Base-by-base conservation (phyloP, 1,140 invertebrate genomes). In the Scaptomyza montana region DNA sequence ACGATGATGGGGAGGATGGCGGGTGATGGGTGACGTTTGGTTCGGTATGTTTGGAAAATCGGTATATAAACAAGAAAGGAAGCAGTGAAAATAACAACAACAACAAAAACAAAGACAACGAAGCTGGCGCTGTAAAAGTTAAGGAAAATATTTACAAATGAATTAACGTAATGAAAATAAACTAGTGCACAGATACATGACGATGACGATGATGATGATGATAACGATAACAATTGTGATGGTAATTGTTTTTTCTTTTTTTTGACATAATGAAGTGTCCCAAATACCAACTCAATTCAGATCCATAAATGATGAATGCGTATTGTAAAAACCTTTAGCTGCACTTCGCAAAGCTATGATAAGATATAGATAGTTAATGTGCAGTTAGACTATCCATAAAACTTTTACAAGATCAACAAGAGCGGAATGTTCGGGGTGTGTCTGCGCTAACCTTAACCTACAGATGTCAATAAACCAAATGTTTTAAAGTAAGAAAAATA, bases 111-210 rank as follows among this genome's bases (percentile, higher is more conserved):
- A 61, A 43, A 7, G 39, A 10, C 39, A 41, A 13, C 59, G 45
- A 63, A 53, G 51, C 33, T 60, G 50, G 50, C n/a, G 56, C 70
- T 73, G 74, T 59, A 81, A 87, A 85, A 80, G 80, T 85, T 76
- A 78, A 73, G 75, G 75, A 76, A 87, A 87, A 87, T 79, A 87
- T 87, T 87, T 82, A 87, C 82, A 87, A 82, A 79, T 78, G 82
- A 87, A 87, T 89, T 87, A 82, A 77, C 82, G 78, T 77, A 82
- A 87, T 87, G 78, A 89, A 87, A 79, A 87, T 78, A 87, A 87
- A 82, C 82, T 72, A 71, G 61, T 65, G 67, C 78, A 78, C 67
- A 73, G 78, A 86, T 81, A 87, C 53, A 74, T 60, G 46, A 43
- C 33, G 65, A 74, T 57, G 47, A 16, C 47, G 46, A 68, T 73